Evolutionary conservation across 2,113 vertebrate species (phyloP).

Genomic region (Gobius niger): DNA sequence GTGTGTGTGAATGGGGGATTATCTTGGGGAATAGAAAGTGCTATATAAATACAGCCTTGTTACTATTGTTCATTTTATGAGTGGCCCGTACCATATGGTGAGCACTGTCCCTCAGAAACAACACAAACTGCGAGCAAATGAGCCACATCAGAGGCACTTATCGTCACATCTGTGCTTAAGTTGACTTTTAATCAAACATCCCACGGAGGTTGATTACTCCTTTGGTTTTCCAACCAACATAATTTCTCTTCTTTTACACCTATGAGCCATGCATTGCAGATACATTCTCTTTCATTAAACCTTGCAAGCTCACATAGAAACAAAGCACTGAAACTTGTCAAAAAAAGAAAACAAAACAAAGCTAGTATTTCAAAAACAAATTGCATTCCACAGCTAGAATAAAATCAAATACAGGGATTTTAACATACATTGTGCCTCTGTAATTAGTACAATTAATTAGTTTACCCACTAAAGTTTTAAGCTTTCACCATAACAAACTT

Average conservation of each 20-base stretch:
- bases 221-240: background rate
- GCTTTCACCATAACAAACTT: no score
- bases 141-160: conserved; percentile 38
- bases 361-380: no score
- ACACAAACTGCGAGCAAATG: conserved; percentile 38
- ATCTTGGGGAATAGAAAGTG: background rate
- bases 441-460: no score
- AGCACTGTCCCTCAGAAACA: conserved; percentile 14
- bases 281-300: no score
- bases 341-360: no score
- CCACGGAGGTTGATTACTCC: background rate
- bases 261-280: background rate
- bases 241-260: no score
- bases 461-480: no score
- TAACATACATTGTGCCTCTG: no score
- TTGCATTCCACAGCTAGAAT: no score
- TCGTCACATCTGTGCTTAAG: conserved; percentile 27
- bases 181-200: conserved; percentile 23
- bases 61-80: background rate
- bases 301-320: no score
- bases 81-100: conserved; percentile 39
- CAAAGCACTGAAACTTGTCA: no score
- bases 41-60: background rate
- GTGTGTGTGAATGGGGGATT: background rate
- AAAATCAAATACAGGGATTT: no score